Percentiles rank a stretch among this genome's conserved stretches.
phyloP scores from a whole-genome alignment of 1,140 invertebrate genomes.

The Carcinoscorpius rotundicauda region DNA sequence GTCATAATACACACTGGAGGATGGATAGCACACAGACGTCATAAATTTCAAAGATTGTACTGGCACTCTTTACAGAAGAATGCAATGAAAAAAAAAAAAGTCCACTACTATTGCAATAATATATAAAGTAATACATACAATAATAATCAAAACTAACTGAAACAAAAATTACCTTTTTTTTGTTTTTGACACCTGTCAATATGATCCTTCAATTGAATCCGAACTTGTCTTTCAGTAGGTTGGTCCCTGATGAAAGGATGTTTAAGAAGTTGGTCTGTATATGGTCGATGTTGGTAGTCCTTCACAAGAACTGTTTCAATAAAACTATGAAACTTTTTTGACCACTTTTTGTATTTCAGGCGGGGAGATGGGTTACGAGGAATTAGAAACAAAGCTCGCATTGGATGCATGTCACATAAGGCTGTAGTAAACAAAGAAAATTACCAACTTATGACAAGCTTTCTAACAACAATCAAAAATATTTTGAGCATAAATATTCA shows the following conservation, averaged over 20 bases:
- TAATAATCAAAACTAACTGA: no score
- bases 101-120: constrained; percentile 4
- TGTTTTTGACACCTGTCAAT: constrained; percentile 61
- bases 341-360: constrained; percentile 96
- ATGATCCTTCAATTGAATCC: constrained; percentile 96
- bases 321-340: constrained; percentile 73
- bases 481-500: constrained; percentile 8
- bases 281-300: constrained; percentile 93
- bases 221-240: constrained; percentile 89
- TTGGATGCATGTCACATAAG: constrained; percentile 87
- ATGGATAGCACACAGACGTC: no score
- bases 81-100: neutral
- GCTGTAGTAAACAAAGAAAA: constrained; percentile 17
- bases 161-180: neutral
- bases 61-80: neutral
- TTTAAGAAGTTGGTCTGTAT: constrained; percentile 91
- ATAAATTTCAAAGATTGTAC: no score
- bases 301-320: constrained; percentile 81
- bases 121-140: no score
- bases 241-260: constrained; percentile 96
- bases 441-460: no score
- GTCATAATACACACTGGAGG: no score
- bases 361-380: constrained; percentile 90
- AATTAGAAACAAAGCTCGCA: constrained; percentile 94
- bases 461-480: constrained; percentile 18